Evolutionary conservation across 1,140 invertebrate genomes (phyloP).

Genomic region (Triops cancriformis): DNA sequence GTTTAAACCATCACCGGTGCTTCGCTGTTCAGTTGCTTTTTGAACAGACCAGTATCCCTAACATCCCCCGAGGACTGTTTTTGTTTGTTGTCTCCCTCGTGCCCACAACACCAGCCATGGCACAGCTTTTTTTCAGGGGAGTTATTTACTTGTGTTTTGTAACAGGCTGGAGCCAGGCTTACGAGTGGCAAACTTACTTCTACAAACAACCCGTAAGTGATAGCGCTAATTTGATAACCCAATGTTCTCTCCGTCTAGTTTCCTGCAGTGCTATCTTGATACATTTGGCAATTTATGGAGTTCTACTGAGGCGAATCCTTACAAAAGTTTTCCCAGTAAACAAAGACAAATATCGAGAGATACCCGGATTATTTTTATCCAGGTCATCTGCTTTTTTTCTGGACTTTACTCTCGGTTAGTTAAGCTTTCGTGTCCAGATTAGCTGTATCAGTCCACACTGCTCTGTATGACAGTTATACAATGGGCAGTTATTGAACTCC

Average conservation of each 20-base stretch:
- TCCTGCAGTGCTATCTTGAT: not conserved
- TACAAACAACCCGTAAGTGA: conserved; percentile 23
- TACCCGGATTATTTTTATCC: too few relatives aligned
- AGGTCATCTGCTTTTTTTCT: too few relatives aligned
- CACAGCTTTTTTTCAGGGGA: not conserved
- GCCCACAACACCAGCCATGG: not conserved
- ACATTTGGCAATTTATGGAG: not conserved
- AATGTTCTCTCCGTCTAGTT: not conserved
- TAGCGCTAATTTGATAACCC: not conserved
- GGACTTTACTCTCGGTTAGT: not conserved
- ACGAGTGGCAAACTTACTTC: conserved; percentile 24
- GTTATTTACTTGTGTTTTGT: not conserved
- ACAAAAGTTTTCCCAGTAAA: too few relatives aligned
- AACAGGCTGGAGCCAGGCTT: conserved; percentile 9
- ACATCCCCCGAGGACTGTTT: not conserved
- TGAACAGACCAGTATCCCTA: not conserved
- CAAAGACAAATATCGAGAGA: too few relatives aligned
- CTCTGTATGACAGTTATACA: not conserved
- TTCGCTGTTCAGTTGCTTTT: not conserved
- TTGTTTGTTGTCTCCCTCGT: not conserved
- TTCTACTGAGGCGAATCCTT: too few relatives aligned
- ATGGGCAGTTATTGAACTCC: not conserved
- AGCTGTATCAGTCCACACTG: not conserved
- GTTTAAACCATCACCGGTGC: not conserved
- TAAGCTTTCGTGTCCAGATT: not conserved